Evolutionary conservation across 2,888 invertebrate species (phyloP), one percentile per base, ranked within the genome.

Genomic region (Branchellion lobata): DNA sequence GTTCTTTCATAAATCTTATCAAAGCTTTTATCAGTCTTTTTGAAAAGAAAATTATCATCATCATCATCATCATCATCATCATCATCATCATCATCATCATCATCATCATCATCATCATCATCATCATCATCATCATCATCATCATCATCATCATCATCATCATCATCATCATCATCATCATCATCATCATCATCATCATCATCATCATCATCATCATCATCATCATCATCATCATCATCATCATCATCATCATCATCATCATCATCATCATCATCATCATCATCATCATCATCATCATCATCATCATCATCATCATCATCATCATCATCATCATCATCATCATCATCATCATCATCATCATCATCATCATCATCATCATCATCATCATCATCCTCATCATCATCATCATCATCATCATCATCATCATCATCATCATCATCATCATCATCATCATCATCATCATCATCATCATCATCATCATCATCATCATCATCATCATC

Each of bases 71-170:
- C 68, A 78, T 47, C 78, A 78, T 33, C 71, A 34, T 51, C 78
- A 47, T 47, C 78, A 71, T 36, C 78, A 71, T 21, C 65, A 74
- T 65, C 65, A 57, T 33, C 65, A 65, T 57, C 61, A 33, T 71
- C 71, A 71, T 71, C 71, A 33, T 71, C 71, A 31, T 71, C 71
- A 33, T 71, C 71, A 71, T 71, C 29, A 33, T 71, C 34, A 33
- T 71, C 71, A 33, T 71, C 74, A 74, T 36, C 40, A 29, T 71
- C 71, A 71, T 71, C 71, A 71, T 71, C 71, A 71, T 71, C 33
- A 33, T 71, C 71, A 29, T 71, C 71, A 21, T 36, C 33, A 1
- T 40, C 71, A 71, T 71, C 71, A 11, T 71, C 71, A 71, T 31
- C 71, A 71, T 71, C 71, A 71, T 71, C 33, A 33, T 71, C 71